Conservation (phyloP, 2,888 invertebrate species). For the Synanthedon formicaeformis region DNA sequence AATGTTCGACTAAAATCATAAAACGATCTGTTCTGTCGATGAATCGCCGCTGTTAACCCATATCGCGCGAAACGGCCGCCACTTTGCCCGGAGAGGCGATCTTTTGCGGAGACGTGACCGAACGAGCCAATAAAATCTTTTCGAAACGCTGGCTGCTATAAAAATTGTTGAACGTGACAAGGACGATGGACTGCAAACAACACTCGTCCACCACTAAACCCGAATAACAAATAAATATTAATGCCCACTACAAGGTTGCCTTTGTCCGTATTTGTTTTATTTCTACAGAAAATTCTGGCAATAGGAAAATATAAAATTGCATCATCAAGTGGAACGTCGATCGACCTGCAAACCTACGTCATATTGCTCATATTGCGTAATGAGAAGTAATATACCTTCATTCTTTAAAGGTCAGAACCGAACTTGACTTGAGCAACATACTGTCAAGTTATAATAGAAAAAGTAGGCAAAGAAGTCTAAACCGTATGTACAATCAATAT, state of each 20-base stretch:
- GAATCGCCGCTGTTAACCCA: conserved; percentile 49
- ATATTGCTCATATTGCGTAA: no score
- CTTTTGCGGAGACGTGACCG: conserved; percentile 55
- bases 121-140: conserved; percentile 54
- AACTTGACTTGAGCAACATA: no score
- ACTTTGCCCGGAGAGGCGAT: conserved; percentile 42
- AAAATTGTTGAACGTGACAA: conserved; percentile 48
- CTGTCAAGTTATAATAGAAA: no score
- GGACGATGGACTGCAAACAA: conserved; percentile 5
- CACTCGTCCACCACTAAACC: neutral
- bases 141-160: conserved; percentile 33
- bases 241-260: neutral
- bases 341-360: no score
- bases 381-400: no score
- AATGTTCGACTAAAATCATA: conserved; percentile 43
- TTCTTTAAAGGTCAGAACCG: no score
- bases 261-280: no score
- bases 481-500: no score
- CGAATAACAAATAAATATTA: neutral
- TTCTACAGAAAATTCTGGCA: no score
- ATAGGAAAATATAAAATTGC: no score
- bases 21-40: conserved; percentile 49
- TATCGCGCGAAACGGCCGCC: conserved; percentile 42
- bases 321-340: no score
- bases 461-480: no score